Evolutionary conservation across 2,888 invertebrate species (phyloP), one percentile per base, ranked within the genome.

Genomic region (Keiferia lycopersicella): DNA sequence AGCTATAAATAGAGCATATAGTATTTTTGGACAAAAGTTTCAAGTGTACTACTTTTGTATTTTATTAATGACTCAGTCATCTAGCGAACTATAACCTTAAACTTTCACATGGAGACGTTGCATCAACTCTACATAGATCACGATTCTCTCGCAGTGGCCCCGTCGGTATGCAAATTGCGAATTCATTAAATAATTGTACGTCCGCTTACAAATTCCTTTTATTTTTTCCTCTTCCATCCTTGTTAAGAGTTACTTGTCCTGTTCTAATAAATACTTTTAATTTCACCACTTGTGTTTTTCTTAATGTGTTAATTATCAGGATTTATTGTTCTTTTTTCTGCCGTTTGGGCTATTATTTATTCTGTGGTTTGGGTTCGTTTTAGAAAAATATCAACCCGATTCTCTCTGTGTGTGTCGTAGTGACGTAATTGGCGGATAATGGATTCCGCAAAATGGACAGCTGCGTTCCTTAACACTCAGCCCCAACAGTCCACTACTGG

Each of bases 111-210:
- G 6, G 18, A n/a, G 18, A 20, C 38, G 38, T 38, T 38, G 2
- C 6, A 34, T 57, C 34, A 77, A 64, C 81, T 83, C 82, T 75
- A 68, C 71, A 68, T 68, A 73, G 51, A 70, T 81, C 68, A 70
- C 20, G 69, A 72, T 77, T 83, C 83, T 80, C 82, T 84, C 75
- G 75, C 73, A 74, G 77, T 74, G 71, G 78, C 79, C 80, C 80
- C 81, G 83, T 85, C 83, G 85, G 86, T 84, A 88, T 88, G 87
- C 86, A 88, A 88, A 88, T 87, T 87, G 83, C 80, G 82, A 88
- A 87, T 88, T 88, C 88, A 88, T 87, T 87, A 87, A 87, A 88
- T 86, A 82, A 85, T 88, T 87, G 60, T 60, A 60, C 60, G 45
- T 60, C 75, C 78, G 78, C 79, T 73, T 74, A 58, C 18, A 58